A percentile compares a stretch with the other conserved stretches of the same genome.
These are phyloP conservation scores for Actinostola sp. DNA, from an alignment of 92 coral and sea anemone species.

Conservation along the genomic window DNA sequence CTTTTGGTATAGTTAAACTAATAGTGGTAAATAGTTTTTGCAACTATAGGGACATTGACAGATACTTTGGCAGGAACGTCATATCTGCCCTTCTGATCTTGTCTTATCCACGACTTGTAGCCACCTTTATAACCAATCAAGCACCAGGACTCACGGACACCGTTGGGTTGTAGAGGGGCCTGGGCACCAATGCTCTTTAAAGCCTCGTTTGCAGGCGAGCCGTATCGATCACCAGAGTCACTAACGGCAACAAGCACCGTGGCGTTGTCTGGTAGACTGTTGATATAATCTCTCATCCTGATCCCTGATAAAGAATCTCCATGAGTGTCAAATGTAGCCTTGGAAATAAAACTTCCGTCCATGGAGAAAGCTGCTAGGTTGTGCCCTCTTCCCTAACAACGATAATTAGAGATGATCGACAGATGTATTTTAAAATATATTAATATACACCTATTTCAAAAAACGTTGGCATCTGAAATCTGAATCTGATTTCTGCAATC, in stretches of 20 bases:
- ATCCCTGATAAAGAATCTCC: not conserved
- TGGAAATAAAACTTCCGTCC: conserved; percentile 7
- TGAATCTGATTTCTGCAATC: too few relatives aligned
- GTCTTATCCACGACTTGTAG: not conserved
- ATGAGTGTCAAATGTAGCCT: not conserved
- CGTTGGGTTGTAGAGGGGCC: conserved; percentile 9
- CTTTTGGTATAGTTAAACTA: too few relatives aligned
- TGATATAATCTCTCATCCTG: conserved; percentile 5
- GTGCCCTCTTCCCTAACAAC: conserved; percentile 12
- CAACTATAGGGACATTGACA: not conserved
- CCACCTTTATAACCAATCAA: conserved; percentile 18
- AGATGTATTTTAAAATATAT: too few relatives aligned
- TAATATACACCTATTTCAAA: too few relatives aligned
- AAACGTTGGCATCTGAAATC: too few relatives aligned
- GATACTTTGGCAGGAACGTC: conserved; percentile 3
- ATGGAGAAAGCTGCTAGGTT: conserved; percentile 13
- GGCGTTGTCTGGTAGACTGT: not conserved
- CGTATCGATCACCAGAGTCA: not conserved
- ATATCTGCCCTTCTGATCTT: not conserved
- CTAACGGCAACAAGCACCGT: conserved; percentile 6
- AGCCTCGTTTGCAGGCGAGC: not conserved
- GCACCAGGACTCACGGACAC: conserved; percentile 13
- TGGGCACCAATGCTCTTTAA: conserved; percentile 12
- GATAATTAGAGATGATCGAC: too few relatives aligned
- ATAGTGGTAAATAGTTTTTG: not conserved